These are phyloP conservation scores for Aleiodes alternator DNA, from an alignment of 2,888 invertebrate genomes.

Conservation along the genomic window DNA sequence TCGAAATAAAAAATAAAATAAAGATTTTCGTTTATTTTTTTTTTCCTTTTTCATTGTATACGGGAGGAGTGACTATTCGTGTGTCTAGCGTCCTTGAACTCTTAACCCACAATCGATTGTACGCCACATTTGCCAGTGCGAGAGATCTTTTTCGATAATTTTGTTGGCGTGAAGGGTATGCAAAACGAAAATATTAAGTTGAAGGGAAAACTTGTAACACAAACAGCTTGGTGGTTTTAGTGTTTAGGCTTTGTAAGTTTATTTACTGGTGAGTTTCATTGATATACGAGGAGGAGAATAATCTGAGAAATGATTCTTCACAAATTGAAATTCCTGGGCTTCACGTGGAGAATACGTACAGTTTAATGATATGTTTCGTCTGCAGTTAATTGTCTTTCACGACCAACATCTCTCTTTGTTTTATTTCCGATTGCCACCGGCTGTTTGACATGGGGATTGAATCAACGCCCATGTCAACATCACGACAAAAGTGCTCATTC, in stretches of 20 bases:
- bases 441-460: no score
- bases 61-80: conserved; percentile 14
- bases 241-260: conserved; percentile 38
- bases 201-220: conserved; percentile 41
- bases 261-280: no score
- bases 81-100: conserved; percentile 59
- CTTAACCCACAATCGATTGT: conserved; percentile 61
- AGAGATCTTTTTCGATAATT: conserved; percentile 43
- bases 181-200: conserved; percentile 19
- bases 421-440: no score
- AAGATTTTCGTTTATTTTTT: neutral
- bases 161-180: conserved; percentile 37
- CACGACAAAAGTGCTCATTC: no score
- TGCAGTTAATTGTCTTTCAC: no score
- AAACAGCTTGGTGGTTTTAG: conserved; percentile 42
- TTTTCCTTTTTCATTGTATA: neutral
- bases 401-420: no score
- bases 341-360: no score
- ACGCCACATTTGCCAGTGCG: conserved; percentile 44
- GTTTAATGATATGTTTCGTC: no score
- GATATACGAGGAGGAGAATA: no score
- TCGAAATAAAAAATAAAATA: conserved; percentile 12
- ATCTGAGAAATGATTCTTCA: no score
- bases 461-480: no score
- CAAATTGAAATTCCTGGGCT: no score